Conservation (phyloP, 1,140 invertebrate species). For the Bilobella aurantiaca region DNA sequence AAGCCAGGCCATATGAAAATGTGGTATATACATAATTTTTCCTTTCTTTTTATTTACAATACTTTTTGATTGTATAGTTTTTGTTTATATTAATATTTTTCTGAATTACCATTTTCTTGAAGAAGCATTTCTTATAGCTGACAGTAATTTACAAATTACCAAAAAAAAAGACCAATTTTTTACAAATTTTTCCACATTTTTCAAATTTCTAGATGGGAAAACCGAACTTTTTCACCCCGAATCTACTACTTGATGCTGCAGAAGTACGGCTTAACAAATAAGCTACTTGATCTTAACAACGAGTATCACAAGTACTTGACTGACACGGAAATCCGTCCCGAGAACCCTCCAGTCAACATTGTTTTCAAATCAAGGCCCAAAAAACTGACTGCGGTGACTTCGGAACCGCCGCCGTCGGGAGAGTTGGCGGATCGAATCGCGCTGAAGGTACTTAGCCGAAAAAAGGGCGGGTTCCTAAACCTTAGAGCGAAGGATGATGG, state of each 20-base stretch:
- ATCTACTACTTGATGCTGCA: constrained; percentile 8
- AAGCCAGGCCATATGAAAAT: background rate
- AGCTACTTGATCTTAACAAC: background rate
- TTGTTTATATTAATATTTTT: background rate
- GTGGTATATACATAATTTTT: background rate
- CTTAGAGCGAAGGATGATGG: background rate
- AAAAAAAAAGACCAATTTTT: background rate
- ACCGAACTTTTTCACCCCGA: constrained; percentile 11
- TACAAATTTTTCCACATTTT: background rate
- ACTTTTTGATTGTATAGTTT: background rate
- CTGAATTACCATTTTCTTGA: background rate
- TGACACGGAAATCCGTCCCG: background rate
- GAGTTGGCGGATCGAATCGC: background rate
- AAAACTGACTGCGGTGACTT: background rate
- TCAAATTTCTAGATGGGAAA: constrained; percentile 12
- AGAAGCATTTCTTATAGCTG: background rate
- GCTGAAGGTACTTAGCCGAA: background rate
- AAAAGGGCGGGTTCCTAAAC: background rate
- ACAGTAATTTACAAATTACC: background rate
- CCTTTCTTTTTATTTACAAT: background rate
- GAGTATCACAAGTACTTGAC: constrained; percentile 1
- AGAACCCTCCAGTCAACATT: background rate
- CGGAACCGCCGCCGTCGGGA: background rate
- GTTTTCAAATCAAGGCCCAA: background rate
- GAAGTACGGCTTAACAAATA: background rate